A percentile compares a stretch with the other conserved stretches of the same genome.
phyloP scores from a whole-genome alignment of 92 coral and sea anemone species.

The Diadumene lineata region DNA sequence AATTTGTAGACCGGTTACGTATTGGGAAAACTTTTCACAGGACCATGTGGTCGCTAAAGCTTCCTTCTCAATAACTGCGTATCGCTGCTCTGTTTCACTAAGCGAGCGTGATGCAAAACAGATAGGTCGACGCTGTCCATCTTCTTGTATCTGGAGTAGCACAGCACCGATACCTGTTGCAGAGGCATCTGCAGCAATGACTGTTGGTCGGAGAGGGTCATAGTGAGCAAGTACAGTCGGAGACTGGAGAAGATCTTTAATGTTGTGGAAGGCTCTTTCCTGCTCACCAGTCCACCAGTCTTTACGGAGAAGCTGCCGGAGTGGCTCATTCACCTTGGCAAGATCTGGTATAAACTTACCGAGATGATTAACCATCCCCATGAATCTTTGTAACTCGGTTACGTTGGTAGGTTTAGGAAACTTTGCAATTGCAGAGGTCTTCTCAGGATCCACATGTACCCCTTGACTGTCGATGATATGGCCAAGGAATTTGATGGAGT shows the following conservation, averaged over 20 bases:
- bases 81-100: slow-evolving; percentile 46
- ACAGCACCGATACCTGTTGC: slow-evolving; percentile 52
- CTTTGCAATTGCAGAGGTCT: slow-evolving; percentile 48
- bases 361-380: slow-evolving; percentile 70
- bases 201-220: slow-evolving; percentile 35
- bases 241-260: slow-evolving; percentile 48
- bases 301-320: slow-evolving; percentile 54
- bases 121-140: slow-evolving; percentile 52
- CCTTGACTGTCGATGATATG: slow-evolving; percentile 45
- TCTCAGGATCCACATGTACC: slow-evolving; percentile 49
- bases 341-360: slow-evolving; percentile 61
- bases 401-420: slow-evolving; percentile 35
- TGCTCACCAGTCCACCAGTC: slow-evolving; percentile 51
- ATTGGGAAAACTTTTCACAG: slow-evolving; percentile 42
- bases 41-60: slow-evolving; percentile 55
- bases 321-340: slow-evolving; percentile 43
- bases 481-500: slow-evolving; percentile 53
- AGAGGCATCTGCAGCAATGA: slow-evolving; percentile 64
- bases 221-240: slow-evolving; percentile 46
- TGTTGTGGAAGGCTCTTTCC: slow-evolving; percentile 38
- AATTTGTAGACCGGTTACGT: slow-evolving; percentile 34
- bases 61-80: slow-evolving; percentile 60
- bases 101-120: slow-evolving; percentile 58
- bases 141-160: slow-evolving; percentile 49
- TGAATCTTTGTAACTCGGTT: slow-evolving; percentile 45